Percentiles rank a stretch among this genome's conserved stretches.
phyloP scores from a whole-genome alignment of 2,888 invertebrate genomes.

The Exephanes ischioxanthus region DNA sequence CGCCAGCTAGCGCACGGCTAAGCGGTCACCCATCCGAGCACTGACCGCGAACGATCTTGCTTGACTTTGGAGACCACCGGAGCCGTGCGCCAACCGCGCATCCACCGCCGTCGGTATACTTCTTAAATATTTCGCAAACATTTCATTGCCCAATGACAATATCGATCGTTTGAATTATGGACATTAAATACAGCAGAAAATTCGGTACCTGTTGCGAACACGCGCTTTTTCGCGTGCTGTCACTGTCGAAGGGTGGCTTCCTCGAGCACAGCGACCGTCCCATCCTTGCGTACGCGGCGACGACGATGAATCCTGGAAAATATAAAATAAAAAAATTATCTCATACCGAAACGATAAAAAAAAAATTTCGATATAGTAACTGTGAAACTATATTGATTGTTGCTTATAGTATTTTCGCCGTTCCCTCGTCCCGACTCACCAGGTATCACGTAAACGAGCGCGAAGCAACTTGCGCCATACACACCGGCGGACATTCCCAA shows the following conservation, averaged over 20 bases:
- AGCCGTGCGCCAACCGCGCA: no score
- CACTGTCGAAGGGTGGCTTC: conserved; percentile 89
- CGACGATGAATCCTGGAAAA: conserved; percentile 88
- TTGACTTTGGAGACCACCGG: no score
- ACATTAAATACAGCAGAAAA: background rate
- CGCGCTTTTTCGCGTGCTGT: conserved; percentile 87
- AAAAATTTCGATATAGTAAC: background rate
- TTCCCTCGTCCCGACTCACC: conserved; percentile 85
- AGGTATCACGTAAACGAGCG: conserved; percentile 91
- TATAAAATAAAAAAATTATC: conserved; percentile 18
- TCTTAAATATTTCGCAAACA: no score
- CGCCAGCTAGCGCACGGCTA: no score
- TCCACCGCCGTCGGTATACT: no score
- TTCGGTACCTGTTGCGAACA: conserved; percentile 88
- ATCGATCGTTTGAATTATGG: no score
- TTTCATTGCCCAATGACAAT: no score
- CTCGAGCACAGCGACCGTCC: conserved; percentile 90
- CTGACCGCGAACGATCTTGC: no score
- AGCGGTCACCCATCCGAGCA: no score
- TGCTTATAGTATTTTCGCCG: background rate
- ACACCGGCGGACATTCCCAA: conserved; percentile 86
- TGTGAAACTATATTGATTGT: background rate
- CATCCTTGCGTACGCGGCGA: conserved; percentile 90
- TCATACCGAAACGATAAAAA: background rate
- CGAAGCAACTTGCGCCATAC: conserved; percentile 90